Percentiles rank a stretch among this genome's conserved stretches.
These are phyloP conservation scores for Phrynocephalus vlangalii DNA, from an alignment of 2,797 vertebrate genomes.

Conservation along the genomic window DNA sequence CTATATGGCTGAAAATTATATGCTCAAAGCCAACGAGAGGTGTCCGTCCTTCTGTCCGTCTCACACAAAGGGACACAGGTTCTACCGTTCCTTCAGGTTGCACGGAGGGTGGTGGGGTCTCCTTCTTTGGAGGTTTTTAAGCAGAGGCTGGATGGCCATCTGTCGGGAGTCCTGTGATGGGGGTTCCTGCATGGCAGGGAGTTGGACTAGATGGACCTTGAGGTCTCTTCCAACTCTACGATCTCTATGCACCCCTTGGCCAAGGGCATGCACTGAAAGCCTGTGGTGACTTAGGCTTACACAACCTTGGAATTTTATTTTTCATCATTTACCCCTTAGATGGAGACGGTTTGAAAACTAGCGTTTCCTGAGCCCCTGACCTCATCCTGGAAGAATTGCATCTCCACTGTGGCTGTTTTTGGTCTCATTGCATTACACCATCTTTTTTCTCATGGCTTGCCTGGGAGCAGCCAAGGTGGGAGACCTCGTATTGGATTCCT, in stretches of 20 bases:
- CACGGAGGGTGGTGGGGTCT: too few relatives aligned
- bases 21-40: too few relatives aligned
- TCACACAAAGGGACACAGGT: too few relatives aligned
- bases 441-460: not conserved
- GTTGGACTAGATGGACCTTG: not conserved
- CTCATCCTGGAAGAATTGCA: slow-evolving; percentile 15
- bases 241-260: too few relatives aligned
- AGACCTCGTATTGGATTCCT: not conserved
- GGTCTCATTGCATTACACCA: not conserved
- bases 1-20: too few relatives aligned
- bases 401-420: not conserved
- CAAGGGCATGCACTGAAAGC: slow-evolving; percentile 10
- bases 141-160: too few relatives aligned
- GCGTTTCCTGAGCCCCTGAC: slow-evolving; percentile 50
- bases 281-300: slow-evolving; percentile 29
- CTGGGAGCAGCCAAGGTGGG: not conserved
- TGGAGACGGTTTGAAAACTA: slow-evolving; percentile 26
- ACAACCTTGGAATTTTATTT: slow-evolving; percentile 45
- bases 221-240: not conserved
- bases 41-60: too few relatives aligned
- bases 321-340: slow-evolving; percentile 43
- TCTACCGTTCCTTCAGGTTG: too few relatives aligned
- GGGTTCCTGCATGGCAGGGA: too few relatives aligned
- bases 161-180: too few relatives aligned
- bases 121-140: too few relatives aligned